A percentile compares a stretch with the other conserved stretches of the same genome.
These are phyloP conservation scores for Torymus aiolomorphi DNA, from an alignment of 2,888 invertebrate species.

Conservation along the genomic window DNA sequence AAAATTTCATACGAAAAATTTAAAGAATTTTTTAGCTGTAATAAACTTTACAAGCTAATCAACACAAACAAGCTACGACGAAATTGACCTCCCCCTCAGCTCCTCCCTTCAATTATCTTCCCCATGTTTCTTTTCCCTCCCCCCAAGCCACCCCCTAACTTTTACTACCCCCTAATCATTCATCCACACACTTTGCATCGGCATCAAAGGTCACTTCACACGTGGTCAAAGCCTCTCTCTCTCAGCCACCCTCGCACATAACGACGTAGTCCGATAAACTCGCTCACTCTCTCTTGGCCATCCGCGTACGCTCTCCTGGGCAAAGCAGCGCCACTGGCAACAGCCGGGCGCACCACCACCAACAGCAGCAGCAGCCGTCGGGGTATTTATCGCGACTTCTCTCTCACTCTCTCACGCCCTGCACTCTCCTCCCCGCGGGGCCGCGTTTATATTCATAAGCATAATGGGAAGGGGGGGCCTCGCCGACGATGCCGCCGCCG, in stretches of 20 bases:
- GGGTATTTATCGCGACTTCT: constrained; percentile 68
- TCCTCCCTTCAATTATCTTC: too few species aligned
- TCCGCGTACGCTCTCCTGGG: not conserved
- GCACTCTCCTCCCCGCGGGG: constrained; percentile 60
- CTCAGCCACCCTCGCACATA: too few species aligned
- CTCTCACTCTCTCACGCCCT: constrained; percentile 6
- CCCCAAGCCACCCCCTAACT: not conserved
- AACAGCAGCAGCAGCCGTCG: not conserved
- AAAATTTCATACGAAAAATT: too few species aligned
- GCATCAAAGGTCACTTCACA: constrained; percentile 1
- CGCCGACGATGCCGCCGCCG: too few species aligned
- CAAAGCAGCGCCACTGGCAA: constrained; percentile 13
- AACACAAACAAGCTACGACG: too few species aligned
- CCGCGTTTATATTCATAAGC: constrained; percentile 74
- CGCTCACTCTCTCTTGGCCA: not conserved
- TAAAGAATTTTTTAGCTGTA: too few species aligned
- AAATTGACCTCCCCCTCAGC: too few species aligned
- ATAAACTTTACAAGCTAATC: too few species aligned
- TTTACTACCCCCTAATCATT: not conserved
- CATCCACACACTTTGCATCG: not conserved
- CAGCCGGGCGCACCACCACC: not conserved
- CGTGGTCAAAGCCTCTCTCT: not conserved
- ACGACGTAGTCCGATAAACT: not conserved
- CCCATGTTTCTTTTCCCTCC: too few species aligned
- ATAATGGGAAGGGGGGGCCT: constrained; percentile 65